Conservation (phyloP, 2,888 invertebrate genomes). For the Nipponacmea schrenckii region DNA sequence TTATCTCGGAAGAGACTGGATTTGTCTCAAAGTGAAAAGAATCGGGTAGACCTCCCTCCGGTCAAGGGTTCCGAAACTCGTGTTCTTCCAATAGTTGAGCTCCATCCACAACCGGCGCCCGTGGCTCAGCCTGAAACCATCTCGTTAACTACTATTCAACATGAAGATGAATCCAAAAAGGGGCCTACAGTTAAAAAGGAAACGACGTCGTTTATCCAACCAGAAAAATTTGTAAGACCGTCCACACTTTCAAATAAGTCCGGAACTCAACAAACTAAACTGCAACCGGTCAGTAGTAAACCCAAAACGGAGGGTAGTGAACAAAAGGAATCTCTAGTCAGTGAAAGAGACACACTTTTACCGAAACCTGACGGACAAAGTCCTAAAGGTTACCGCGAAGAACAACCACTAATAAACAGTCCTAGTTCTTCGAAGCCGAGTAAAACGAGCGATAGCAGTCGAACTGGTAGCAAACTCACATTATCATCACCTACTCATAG, state of each 20-base stretch:
- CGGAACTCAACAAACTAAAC: slow-evolving; percentile 28
- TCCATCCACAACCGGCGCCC: neutral
- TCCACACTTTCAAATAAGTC: slow-evolving; percentile 50
- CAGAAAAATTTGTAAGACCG: slow-evolving; percentile 47
- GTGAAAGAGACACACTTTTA: slow-evolving; percentile 49
- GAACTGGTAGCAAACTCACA: slow-evolving; percentile 40
- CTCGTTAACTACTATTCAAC: neutral
- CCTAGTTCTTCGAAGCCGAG: slow-evolving; percentile 41
- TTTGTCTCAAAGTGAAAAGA: slow-evolving; percentile 26
- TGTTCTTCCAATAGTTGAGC: no score
- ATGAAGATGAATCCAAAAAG: neutral
- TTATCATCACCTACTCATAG: slow-evolving; percentile 56
- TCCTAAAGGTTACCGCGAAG: slow-evolving; percentile 49
- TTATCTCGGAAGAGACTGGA: slow-evolving; percentile 42
- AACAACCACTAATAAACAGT: neutral
- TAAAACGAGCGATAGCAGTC: slow-evolving; percentile 40
- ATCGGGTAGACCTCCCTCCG: slow-evolving; percentile 23
- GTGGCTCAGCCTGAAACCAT: neutral
- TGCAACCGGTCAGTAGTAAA: neutral
- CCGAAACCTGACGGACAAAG: slow-evolving; percentile 61
- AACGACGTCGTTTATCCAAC: slow-evolving; percentile 52
- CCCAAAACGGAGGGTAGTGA: slow-evolving; percentile 11
- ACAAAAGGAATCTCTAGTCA: slow-evolving; percentile 21
- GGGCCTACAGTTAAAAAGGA: slow-evolving; percentile 11
- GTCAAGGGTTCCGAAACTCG: neutral